Conservation (phyloP, 2,797 vertebrate genomes). For the Orientallactaga sibirica region DNA sequence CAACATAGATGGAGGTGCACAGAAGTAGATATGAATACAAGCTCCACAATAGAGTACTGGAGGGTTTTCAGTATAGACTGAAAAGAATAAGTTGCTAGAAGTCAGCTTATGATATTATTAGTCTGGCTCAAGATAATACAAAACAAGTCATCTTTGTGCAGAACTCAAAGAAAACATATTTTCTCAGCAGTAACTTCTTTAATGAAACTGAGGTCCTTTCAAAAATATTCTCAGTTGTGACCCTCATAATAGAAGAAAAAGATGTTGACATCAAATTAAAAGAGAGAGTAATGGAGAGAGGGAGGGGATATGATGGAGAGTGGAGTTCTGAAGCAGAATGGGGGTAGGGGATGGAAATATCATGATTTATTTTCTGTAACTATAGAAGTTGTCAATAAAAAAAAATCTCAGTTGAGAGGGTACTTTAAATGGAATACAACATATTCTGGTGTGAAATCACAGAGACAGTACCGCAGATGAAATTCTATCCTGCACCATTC, state of each 20-base stretch:
- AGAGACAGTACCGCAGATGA: background rate
- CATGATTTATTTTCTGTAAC: no score
- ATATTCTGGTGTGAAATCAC: background rate
- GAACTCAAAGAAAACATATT: constrained; percentile 30
- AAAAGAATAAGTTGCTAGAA: background rate
- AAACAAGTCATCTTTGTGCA: constrained; percentile 38
- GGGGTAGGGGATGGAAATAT: no score
- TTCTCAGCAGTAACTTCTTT: constrained; percentile 6
- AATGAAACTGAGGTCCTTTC: background rate
- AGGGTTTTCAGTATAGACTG: background rate
- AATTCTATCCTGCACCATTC: background rate
- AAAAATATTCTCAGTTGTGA: constrained; percentile 19
- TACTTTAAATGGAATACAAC: constrained; percentile 6
- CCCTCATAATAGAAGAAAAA: no score
- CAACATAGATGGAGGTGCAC: background rate
- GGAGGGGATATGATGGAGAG: no score
- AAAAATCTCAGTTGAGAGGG: constrained; percentile 17
- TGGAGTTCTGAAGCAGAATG: no score
- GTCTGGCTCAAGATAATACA: background rate
- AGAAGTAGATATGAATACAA: background rate
- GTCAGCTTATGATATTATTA: background rate
- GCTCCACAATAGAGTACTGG: background rate
- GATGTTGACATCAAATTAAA: no score
- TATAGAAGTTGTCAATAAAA: background rate
- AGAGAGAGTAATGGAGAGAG: no score